Evolutionary conservation across 2,113 vertebrate species (phyloP), one percentile per base, ranked within the genome.

Genomic region (Pandion haliaetus): DNA sequence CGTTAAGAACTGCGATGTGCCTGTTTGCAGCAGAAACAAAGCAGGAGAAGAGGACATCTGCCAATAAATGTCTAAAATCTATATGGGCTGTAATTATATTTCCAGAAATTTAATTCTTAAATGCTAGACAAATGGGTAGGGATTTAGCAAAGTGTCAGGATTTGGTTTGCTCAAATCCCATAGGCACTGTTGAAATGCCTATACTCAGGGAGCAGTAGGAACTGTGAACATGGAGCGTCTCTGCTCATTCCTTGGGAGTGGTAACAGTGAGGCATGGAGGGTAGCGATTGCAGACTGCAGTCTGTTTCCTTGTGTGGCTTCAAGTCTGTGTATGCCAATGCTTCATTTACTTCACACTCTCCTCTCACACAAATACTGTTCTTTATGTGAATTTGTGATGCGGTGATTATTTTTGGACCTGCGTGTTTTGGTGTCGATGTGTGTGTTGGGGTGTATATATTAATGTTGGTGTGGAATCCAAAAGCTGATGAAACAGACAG

Each of bases 351-450:
- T 47, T 20, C 29, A 3, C 15, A 2, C 18, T 31, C 23, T 49
- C 24, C 17, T 50, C 29, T 57, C 10, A 12, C 21, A 24, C 13
- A 40, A 45, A 44, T 21, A 6, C 7, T 31, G 26, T 66, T 29
- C 67, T 42, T 44, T 21, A 6, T 4, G 29, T 31, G 44, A 25
- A 3, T 36, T 50, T 47, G 24, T 45, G 79, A 65, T 14, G 42
- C 1, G 2, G 25, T 44, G 69, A 26, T 79, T 55, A 17, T 77
- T 47, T 42, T 54, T 29, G 82, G 50, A 45, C 38, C 45, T 34
- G 11, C 0, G 0, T n/a, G 23, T 74, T 82, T 63, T 57, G 31
- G 38, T 83, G 50, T 55, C 0, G 0, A 6, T 55, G 32, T 31
- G 26, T 38, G 16, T 81, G 24, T 78, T 67, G 58, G 49, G 50